Evolutionary conservation across 2,888 invertebrate species (phyloP).

Genomic region (Rutpela maculata): DNA sequence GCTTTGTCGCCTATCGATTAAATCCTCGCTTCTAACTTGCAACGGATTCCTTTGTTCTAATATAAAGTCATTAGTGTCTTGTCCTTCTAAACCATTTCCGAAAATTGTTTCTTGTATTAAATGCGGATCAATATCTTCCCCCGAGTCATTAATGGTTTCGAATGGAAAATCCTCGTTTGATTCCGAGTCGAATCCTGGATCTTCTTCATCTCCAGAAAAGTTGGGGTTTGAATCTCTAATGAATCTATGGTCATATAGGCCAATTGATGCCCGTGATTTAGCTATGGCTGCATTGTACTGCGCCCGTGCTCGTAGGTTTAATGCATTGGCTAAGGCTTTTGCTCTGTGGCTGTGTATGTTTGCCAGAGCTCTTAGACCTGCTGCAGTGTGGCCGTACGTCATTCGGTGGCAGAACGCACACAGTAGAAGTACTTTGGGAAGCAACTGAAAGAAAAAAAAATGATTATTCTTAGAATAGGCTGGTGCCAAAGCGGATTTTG

Average conservation of each 20-base stretch:
- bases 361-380: slow-evolving; percentile 44
- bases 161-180: not conserved
- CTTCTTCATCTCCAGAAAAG: not conserved
- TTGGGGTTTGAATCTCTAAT: slow-evolving; percentile 17
- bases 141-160: not conserved
- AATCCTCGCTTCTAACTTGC: not conserved
- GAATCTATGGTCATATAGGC: slow-evolving; percentile 10
- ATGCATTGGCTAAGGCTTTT: slow-evolving; percentile 41
- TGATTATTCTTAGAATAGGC: not conserved
- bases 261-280: slow-evolving; percentile 34
- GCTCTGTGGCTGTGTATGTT: slow-evolving; percentile 44
- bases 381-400: slow-evolving; percentile 23
- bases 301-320: slow-evolving; percentile 44
- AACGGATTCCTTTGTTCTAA: not conserved
- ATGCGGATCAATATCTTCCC: not conserved
- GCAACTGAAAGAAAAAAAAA: not conserved
- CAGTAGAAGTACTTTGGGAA: not conserved
- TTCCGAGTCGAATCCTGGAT: not conserved
- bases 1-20: not conserved
- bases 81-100: not conserved
- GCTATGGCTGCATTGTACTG: slow-evolving; percentile 42
- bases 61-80: not conserved
- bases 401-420: not conserved
- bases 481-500: no score
- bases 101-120: not conserved